Conservation (phyloP, 1,140 invertebrate genomes). For the Bombus ignitus region DNA sequence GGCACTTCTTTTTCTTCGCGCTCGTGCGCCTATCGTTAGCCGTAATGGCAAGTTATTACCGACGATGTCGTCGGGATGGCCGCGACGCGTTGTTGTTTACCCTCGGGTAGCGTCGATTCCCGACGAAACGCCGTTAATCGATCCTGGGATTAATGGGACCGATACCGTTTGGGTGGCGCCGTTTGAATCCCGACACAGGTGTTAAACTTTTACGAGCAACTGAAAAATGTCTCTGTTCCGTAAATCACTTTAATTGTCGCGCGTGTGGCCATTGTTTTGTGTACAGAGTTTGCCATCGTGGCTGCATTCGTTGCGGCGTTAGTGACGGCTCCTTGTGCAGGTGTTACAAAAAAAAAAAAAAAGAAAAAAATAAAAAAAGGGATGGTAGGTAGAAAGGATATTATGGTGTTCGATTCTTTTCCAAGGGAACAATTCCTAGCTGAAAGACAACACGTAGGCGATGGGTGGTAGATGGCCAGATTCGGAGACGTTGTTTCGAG, state of each 20-base stretch:
- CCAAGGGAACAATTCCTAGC: accelerated
- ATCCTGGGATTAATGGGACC: conserved; percentile 49
- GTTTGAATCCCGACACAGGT: conserved; percentile 46
- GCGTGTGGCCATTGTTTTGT: background rate
- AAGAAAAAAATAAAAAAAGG: no score
- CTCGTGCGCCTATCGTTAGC: conserved; percentile 27
- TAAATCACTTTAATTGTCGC: conserved; percentile 52
- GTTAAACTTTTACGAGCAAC: conserved; percentile 51
- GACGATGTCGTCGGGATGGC: conserved; percentile 27
- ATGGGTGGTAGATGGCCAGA: background rate
- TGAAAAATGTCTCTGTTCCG: conserved; percentile 48
- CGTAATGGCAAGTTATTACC: conserved; percentile 73
- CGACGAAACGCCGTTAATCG: conserved; percentile 59
- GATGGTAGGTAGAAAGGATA: background rate
- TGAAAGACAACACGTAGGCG: background rate
- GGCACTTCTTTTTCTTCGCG: conserved; percentile 49
- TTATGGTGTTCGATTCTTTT: no score
- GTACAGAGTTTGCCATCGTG: background rate
- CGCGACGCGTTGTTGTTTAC: conserved; percentile 56
- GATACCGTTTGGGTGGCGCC: conserved; percentile 2
- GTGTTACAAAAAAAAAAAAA: background rate
- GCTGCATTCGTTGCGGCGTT: background rate
- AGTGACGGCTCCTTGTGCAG: background rate
- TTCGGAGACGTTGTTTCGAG: background rate
- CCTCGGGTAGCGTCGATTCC: conserved; percentile 44